Evolutionary conservation across 2,888 invertebrate genomes (phyloP), one percentile per base, ranked within the genome.

Genomic region (Trichopria drosophilae): DNA sequence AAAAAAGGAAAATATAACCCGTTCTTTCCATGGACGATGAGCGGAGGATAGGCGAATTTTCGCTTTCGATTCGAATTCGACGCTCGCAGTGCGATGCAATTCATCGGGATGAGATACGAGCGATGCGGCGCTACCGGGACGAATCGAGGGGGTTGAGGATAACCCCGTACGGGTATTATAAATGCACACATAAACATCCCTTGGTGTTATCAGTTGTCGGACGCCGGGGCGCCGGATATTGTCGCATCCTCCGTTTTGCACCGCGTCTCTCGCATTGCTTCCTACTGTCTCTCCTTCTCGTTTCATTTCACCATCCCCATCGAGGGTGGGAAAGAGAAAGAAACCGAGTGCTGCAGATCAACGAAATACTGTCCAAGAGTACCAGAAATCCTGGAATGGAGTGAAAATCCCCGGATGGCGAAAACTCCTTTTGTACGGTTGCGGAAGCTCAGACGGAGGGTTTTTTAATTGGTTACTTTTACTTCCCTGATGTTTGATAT

Each of bases 191-290:
- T 75, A 75, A 75, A 75, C 74, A 73, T 73, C 69, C 73, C 72
- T 63, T 63, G 68, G 72, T 69, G 73, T 74, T 75, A 75, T 75
- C 75, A 75, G 75, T 75, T 71, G 75, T 73, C 74, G 75, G 75
- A 72, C 75, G 75, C 75, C 75, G 75, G 75, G 69, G 69, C 71
- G 71, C 69, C 75, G 75, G 75, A 75, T 75, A 75, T 75, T 75
- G 75, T 75, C 73, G 75, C 74, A 74, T 74, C 75, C 75, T 74
- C 72, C 65, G 67, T 66, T 66, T 65, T 63, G 63, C 70, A 67
- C 67, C 67, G 66, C 63, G 50, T 55, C 55, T 42, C 24, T 51
- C 26, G n/a, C n/a, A n/a, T n/a, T n/a, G 26, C 26, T 46, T 39
- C 40, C 46, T 53, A 16, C 47, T 45, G 35, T 48, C 44, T 37